Evolutionary conservation across 2,797 vertebrate genomes (phyloP).

Genomic region (Paratrypauchen microcephalus): DNA sequence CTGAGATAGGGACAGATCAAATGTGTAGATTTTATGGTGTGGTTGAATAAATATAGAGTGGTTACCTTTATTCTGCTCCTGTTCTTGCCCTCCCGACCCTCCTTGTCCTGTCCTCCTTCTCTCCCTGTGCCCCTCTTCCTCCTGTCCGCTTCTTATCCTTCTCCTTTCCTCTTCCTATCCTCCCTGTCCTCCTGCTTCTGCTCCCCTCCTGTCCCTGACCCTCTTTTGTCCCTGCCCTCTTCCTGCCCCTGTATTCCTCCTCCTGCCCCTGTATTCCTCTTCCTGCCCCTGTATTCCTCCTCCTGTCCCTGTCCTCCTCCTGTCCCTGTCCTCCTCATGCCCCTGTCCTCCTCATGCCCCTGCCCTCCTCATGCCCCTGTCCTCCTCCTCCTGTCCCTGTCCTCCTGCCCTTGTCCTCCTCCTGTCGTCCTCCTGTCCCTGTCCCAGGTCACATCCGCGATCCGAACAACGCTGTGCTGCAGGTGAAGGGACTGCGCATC

Average conservation of each 20-base stretch:
- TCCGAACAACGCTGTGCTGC: slow-evolving; percentile 93
- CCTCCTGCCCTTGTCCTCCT: not conserved
- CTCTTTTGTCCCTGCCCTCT: no score
- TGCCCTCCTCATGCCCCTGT: not conserved
- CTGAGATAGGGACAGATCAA: no score
- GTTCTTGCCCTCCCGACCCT: no score
- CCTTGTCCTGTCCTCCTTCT: not conserved
- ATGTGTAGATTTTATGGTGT: no score
- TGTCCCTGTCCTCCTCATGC: not conserved
- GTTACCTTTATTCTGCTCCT: not conserved
- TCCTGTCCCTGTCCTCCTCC: not conserved
- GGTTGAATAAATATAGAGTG: not conserved
- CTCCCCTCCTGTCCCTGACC: no score
- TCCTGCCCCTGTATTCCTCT: no score
- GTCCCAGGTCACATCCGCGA: slow-evolving; percentile 91
- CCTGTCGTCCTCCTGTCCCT: not conserved
- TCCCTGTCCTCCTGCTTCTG: not conserved
- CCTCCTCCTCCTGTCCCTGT: not conserved
- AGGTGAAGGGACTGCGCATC: slow-evolving; percentile 95
- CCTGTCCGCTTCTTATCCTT: not conserved
- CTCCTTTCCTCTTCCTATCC: not conserved
- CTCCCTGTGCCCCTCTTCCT: not conserved
- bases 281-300: no score
- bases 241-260: no score
- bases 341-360: not conserved